Conservation (phyloP, 2,797 vertebrate genomes). For the Threskiornis aethiopicus region DNA sequence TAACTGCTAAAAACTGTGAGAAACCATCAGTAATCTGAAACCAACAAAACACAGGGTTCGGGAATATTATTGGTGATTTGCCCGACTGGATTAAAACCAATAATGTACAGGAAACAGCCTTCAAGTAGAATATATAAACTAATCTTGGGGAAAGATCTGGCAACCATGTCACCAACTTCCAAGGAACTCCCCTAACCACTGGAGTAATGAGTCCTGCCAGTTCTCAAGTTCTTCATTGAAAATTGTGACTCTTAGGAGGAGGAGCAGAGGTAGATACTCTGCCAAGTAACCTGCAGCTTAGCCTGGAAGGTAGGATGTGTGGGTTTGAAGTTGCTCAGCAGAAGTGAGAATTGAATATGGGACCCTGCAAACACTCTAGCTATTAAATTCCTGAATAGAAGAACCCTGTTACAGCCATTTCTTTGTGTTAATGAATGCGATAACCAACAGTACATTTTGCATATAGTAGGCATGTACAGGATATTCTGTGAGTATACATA, state of each 20-base stretch:
- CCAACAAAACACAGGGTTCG: neutral
- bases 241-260: neutral
- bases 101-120: neutral
- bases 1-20: neutral
- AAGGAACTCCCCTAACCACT: neutral
- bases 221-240: neutral
- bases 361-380: neutral
- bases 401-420: neutral
- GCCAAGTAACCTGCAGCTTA: neutral
- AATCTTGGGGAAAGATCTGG: neutral
- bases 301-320: neutral
- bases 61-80: neutral
- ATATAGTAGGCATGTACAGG: rapidly evolving
- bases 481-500: neutral
- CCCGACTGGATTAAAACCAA: neutral
- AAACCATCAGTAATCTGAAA: neutral
- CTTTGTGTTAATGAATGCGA: neutral
- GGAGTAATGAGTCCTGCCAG: neutral
- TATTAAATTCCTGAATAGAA: neutral
- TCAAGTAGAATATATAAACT: neutral
- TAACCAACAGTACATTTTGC: neutral
- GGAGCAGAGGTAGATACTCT: neutral
- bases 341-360: neutral
- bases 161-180: neutral
- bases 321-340: neutral